A percentile compares a stretch with the other conserved stretches of the same genome.
Conservation (phyloP, 2,888 invertebrate species). For the Prenolepis imparis region DNA sequence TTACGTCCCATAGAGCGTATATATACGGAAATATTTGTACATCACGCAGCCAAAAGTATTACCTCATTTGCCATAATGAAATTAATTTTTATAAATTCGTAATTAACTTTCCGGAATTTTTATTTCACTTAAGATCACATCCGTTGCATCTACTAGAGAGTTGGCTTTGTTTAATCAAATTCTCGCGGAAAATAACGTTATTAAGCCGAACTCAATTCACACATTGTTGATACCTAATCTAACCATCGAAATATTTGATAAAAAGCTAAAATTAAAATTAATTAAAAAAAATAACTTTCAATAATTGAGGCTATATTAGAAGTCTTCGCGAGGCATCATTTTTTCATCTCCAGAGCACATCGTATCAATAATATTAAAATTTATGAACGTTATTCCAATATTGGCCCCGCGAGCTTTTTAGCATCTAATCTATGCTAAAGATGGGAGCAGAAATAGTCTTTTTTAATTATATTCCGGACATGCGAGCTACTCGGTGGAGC, state of each 20-base stretch:
- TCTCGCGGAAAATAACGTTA: not conserved
- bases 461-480: constrained; percentile 79
- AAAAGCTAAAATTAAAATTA: not conserved
- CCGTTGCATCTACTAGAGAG: not conserved
- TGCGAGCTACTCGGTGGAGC: constrained; percentile 71
- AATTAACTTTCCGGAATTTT: not conserved
- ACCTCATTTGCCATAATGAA: not conserved
- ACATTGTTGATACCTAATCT: not conserved
- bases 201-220: constrained; percentile 13
- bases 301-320: not conserved
- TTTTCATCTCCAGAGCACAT: not conserved
- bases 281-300: too few species aligned
- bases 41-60: constrained; percentile 28
- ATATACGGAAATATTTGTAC: constrained; percentile 5
- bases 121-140: not conserved
- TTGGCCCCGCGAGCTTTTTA: not conserved
- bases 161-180: constrained; percentile 28
- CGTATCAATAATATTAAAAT: not conserved
- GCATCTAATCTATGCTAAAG: not conserved
- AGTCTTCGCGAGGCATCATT: not conserved
- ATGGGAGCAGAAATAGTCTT: constrained; percentile 68
- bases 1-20: not conserved
- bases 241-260: constrained; percentile 8
- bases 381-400: not conserved
- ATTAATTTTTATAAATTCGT: constrained; percentile 31